Evolutionary conservation across 2,888 invertebrate species (phyloP), one percentile per base, ranked within the genome.

Genomic region (Cosmia pyralina): DNA sequence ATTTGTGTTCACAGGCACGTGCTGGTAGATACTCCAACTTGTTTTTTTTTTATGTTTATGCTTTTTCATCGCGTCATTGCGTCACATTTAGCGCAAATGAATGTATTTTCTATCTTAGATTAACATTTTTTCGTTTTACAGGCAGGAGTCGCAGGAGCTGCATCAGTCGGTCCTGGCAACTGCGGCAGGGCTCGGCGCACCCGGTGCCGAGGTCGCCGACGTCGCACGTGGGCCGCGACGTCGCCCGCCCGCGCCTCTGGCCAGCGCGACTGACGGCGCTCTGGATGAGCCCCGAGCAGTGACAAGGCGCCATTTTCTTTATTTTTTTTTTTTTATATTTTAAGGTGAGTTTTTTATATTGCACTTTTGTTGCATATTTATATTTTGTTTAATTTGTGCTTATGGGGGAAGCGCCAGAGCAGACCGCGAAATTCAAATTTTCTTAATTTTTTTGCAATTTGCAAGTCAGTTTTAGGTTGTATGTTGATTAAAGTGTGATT

Each of bases 161-260:
- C 72, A 76, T 48, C 60, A 17, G 28, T 28, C 57, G 73, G 85
- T 88, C 88, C 83, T 88, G 85, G 76, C 89, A 82, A 71, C 85
- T 28, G 88, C 91, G 62, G 87, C 91, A 88, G 91, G 90, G 81
- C 89, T 44, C 85, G 84, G 87, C 88, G 80, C 90, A 87, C 85
- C 92, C 89, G 88, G 85, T 91, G 93, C 89, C 87, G 88, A 90
- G 90, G 91, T 89, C 92, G 93, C 89, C 92, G 90, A 79, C 84
- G 94, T 92, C 92, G 80, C 57, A 57, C 91, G 90, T 73, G 44
- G 38, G 52, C 66, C n/a, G n/a, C 63, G 72, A 72, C 72, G 72
- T 53, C 91, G 92, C 83, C 86, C 91, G 92, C 90, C 90, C 90
- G 90, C 90, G 69, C 71, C 72, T 68, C 92, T 90, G 90, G 89